Conservation (phyloP, 2,888 invertebrate species). For the Xestoiulus laeticollis region DNA sequence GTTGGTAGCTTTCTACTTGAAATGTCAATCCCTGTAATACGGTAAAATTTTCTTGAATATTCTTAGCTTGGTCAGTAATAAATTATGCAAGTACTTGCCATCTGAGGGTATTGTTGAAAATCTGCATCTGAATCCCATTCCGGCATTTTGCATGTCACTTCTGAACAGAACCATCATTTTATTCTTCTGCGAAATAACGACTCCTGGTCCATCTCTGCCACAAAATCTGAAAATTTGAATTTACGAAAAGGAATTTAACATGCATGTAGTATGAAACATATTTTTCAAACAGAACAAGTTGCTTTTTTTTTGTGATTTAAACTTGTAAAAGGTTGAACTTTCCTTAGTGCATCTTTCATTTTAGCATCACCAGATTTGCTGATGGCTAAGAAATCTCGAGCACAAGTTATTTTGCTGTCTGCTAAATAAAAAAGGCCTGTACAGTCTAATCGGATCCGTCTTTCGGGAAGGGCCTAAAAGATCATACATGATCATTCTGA, state of each 20-base stretch:
- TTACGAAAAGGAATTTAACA: not conserved
- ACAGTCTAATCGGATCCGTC: constrained; percentile 41
- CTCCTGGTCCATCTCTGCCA: constrained; percentile 48
- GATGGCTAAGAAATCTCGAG: constrained; percentile 44
- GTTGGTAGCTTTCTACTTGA: not conserved
- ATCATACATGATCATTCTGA: not conserved
- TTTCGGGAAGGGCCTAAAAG: not conserved
- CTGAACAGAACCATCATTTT: constrained; percentile 42
- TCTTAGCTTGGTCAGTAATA: no score
- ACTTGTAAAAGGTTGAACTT: no score
- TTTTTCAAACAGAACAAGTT: no score
- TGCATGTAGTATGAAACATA: not conserved
- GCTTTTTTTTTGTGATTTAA: no score
- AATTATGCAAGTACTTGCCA: not conserved
- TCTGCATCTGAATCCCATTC: constrained; percentile 49
- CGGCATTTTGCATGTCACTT: constrained; percentile 7
- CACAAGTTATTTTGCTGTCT: not conserved
- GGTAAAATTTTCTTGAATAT: not conserved
- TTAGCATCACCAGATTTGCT: constrained; percentile 43
- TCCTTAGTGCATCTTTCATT: constrained; percentile 13
- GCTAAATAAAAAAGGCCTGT: constrained; percentile 44
- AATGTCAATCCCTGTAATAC: not conserved
- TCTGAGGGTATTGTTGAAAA: constrained; percentile 25
- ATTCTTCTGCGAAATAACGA: not conserved
- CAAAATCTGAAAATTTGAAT: constrained; percentile 13